These are phyloP conservation scores for Hypsopygia costalis DNA, from an alignment of 2,888 invertebrate genomes.

Conservation along the genomic window DNA sequence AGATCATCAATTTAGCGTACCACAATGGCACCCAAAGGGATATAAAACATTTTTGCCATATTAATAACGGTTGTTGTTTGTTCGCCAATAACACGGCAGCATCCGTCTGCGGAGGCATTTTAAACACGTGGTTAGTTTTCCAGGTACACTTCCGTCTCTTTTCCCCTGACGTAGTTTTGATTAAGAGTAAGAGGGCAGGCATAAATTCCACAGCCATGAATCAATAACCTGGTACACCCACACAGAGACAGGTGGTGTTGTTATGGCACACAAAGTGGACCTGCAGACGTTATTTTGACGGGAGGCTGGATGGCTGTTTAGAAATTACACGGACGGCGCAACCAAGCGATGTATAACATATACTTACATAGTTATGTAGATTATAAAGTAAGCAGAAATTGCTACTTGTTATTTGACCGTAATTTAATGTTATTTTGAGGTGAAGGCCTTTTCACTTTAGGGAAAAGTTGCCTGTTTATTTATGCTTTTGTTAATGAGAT, in stretches of 20 bases:
- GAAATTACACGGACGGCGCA: conserved; percentile 46
- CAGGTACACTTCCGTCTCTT: conserved; percentile 55
- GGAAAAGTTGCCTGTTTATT: too few relatives aligned
- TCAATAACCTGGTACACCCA: conserved; percentile 72
- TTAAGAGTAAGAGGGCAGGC: conserved; percentile 70
- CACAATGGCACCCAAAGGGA: conserved; percentile 2
- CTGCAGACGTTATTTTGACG: conserved; percentile 74
- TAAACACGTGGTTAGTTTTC: conserved; percentile 54
- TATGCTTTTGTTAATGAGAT: too few relatives aligned
- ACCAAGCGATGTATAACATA: conserved; percentile 6
- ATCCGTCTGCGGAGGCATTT: conserved; percentile 50
- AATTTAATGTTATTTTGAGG: not conserved
- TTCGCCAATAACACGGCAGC: conserved; percentile 39
- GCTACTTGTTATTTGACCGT: not conserved
- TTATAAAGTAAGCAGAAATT: not conserved
- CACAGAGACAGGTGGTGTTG: conserved; percentile 46
- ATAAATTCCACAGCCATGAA: conserved; percentile 71
- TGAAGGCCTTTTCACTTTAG: too few relatives aligned
- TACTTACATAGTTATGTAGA: not conserved
- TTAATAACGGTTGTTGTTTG: conserved; percentile 41
- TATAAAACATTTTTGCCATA: conserved; percentile 18
- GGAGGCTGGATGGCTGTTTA: conserved; percentile 58
- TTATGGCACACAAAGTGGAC: conserved; percentile 53
- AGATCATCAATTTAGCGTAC: conserved; percentile 2
- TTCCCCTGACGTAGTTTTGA: conserved; percentile 60